phyloP scores from a whole-genome alignment of 2,797 vertebrate species.

The Rhinatrema bivittatum region DNA sequence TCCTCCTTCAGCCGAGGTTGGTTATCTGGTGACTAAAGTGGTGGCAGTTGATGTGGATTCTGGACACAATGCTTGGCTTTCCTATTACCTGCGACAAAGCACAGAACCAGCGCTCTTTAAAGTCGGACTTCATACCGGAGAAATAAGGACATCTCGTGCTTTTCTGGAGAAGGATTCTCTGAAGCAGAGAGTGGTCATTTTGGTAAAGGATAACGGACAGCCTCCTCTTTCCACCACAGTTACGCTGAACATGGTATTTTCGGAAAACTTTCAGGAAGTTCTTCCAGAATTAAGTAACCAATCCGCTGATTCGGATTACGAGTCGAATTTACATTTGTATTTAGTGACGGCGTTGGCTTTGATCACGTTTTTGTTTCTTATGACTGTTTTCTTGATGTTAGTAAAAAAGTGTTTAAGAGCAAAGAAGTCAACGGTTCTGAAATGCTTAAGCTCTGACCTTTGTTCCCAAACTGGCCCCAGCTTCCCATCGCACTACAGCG shows the following conservation, averaged over 20 bases:
- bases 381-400: conserved; percentile 16
- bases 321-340: conserved; percentile 18
- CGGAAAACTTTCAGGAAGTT: conserved; percentile 26
- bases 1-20: conserved; percentile 5
- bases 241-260: conserved; percentile 35
- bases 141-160: conserved; percentile 19
- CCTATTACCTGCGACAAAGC: conserved; percentile 38
- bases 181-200: conserved; percentile 38
- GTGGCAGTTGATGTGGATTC: conserved; percentile 41
- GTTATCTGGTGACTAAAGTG: conserved; percentile 20
- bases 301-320: background rate
- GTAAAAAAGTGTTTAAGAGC: conserved; percentile 6
- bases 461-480: conserved; percentile 1
- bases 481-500: conserved; percentile 10
- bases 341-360: conserved; percentile 27
- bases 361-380: conserved; percentile 28
- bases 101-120: conserved; percentile 40
- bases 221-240: conserved; percentile 33
- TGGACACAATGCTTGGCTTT: conserved; percentile 34
- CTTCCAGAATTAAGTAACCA: conserved; percentile 6
- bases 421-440: background rate
- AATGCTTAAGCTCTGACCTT: conserved; percentile 8
- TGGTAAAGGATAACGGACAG: conserved; percentile 32
- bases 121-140: conserved; percentile 39
- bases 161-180: conserved; percentile 31